These are phyloP conservation scores for Temnothorax nylanderi DNA, from an alignment of 1,140 invertebrate species.

Conservation along the genomic window DNA sequence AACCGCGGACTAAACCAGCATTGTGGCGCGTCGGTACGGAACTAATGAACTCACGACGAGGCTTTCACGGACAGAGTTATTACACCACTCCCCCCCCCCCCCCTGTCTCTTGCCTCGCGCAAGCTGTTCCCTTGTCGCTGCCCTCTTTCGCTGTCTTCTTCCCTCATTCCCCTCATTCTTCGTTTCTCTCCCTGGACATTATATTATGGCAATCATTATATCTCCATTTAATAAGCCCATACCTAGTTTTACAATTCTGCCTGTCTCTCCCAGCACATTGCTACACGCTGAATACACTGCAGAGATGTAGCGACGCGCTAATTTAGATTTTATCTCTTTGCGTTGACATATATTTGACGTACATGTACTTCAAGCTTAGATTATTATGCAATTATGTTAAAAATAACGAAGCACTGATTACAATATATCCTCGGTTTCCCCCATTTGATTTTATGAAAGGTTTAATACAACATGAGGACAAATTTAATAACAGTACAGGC, in stretches of 20 bases:
- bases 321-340: neutral
- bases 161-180: slow-evolving; percentile 48
- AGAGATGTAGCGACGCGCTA: neutral
- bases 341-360: neutral
- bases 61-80: slow-evolving; percentile 83
- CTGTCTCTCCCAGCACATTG: neutral
- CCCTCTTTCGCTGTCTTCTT: slow-evolving; percentile 58
- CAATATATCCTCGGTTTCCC: neutral
- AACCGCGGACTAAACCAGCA: slow-evolving; percentile 80
- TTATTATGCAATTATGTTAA: neutral
- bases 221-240: slow-evolving; percentile 59
- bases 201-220: slow-evolving; percentile 65
- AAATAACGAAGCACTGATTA: neutral
- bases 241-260: slow-evolving; percentile 63
- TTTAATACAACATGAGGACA: slow-evolving; percentile 10
- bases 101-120: slow-evolving; percentile 21
- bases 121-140: slow-evolving; percentile 62
- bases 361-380: neutral
- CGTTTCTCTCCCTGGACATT: slow-evolving; percentile 30
- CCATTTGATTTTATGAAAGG: neutral
- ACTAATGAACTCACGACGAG: slow-evolving; percentile 82
- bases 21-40: slow-evolving; percentile 82
- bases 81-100: slow-evolving; percentile 65
- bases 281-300: neutral
- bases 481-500: slow-evolving; percentile 43